Conservation (phyloP, 1,140 invertebrate genomes). For the Nebria ingens region DNA sequence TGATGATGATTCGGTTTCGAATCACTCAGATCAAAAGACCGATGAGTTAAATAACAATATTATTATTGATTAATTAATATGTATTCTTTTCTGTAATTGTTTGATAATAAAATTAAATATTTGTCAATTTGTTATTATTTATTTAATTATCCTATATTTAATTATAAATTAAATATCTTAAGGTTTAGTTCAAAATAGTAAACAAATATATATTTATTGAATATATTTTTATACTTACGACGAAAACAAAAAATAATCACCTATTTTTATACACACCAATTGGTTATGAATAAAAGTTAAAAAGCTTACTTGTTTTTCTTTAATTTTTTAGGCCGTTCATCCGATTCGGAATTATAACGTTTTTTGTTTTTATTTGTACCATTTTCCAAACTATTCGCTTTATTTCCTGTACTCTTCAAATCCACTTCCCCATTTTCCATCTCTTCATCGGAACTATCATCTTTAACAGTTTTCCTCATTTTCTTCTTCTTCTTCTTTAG, state of each 20-base stretch:
- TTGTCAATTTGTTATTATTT: background rate
- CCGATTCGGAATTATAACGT: slow-evolving; percentile 15
- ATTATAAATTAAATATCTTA: slow-evolving; percentile 10
- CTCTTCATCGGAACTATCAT: slow-evolving; percentile 10
- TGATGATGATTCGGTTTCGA: background rate
- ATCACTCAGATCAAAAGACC: background rate
- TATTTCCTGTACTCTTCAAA: no score
- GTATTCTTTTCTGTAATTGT: no score
- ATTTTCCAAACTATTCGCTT: slow-evolving; percentile 4
- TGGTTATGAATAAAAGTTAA: background rate
- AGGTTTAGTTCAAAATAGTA: slow-evolving; percentile 11
- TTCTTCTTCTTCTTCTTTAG: background rate
- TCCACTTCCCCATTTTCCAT: slow-evolving; percentile 20
- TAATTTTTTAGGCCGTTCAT: slow-evolving; percentile 16
- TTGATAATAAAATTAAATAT: no score
- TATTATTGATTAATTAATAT: no score
- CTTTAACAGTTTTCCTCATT: slow-evolving; percentile 6
- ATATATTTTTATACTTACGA: slow-evolving; percentile 15
- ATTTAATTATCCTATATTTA: slow-evolving; percentile 2
- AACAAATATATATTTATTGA: slow-evolving; percentile 12
- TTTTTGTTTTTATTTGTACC: slow-evolving; percentile 19
- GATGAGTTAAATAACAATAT: background rate
- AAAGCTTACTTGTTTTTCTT: slow-evolving; percentile 24
- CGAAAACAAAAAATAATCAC: no score
- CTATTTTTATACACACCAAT: slow-evolving; percentile 23